A percentile compares a stretch with the other conserved stretches of the same genome.
phyloP scores from a whole-genome alignment of 2,113 vertebrate genomes.

The Phaethornis superciliosus region DNA sequence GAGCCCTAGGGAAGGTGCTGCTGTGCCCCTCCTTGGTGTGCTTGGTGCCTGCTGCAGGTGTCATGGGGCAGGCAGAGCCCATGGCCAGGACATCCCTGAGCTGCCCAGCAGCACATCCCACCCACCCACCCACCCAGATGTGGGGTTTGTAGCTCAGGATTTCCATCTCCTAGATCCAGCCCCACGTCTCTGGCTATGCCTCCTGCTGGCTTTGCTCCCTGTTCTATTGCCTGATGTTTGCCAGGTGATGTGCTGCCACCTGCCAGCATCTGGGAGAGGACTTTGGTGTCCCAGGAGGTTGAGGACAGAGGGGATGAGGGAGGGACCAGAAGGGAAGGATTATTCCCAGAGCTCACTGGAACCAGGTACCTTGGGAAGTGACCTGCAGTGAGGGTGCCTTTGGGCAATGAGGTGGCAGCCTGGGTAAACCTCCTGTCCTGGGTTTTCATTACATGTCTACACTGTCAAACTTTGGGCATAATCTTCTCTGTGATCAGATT shows the following conservation, averaged over 20 bases:
- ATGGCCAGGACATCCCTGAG: rapidly evolving
- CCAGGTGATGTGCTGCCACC: background rate
- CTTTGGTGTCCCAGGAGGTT: background rate
- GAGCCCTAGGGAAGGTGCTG: background rate
- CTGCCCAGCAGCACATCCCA: too few species aligned
- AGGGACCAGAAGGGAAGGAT: background rate
- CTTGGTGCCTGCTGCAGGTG: too few species aligned
- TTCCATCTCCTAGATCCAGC: rapidly evolving
- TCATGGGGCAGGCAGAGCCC: background rate
- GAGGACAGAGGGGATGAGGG: background rate
- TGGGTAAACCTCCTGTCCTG: too few species aligned
- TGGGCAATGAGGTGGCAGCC: too few species aligned
- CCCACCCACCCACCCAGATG: too few species aligned
- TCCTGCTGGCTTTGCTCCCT: background rate
- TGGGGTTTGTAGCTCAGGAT: background rate
- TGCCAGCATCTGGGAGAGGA: too few species aligned
- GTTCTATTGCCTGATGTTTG: background rate
- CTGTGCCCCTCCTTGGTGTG: background rate
- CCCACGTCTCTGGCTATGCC: rapidly evolving
- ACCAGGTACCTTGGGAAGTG: too few species aligned
- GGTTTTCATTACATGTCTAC: background rate
- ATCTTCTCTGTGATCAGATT: too few species aligned
- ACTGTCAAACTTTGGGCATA: background rate
- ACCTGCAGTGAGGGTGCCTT: background rate
- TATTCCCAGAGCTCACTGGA: background rate